Base-by-base conservation (phyloP, 2,113 vertebrate species). In the Corythaixoides concolor region DNA sequence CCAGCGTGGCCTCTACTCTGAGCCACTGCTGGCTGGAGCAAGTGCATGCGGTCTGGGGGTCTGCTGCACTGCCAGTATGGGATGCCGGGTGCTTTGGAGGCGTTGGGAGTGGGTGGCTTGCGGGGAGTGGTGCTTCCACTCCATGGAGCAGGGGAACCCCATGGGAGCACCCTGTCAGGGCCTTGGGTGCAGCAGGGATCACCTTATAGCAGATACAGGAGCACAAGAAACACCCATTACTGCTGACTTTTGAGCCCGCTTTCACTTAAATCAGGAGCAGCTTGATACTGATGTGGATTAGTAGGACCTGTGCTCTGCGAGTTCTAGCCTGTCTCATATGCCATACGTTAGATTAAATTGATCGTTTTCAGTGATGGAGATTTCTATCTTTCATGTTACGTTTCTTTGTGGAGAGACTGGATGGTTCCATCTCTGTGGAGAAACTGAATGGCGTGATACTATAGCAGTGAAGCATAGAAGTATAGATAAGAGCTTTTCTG, bases 31-130 rank as follows among this genome's bases (percentile, higher is more conserved):
- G 32, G 16, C 22, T 23, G 27, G 56, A 26, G 15, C 12, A 63
- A 27, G 55, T 32, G 67, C 50, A 30, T 0, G 0, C 1, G 4
- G 24, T 39, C 11, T 24, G n/a, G 18, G 58, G 18, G 11, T 11
- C n/a, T 70, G 53, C 53, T 45, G 50, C 15, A 5, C 20, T 2
- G 4, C 58, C 0, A 0, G 0, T 24, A 3, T 1, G 58, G 55
- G 58, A 50, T 66, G 22, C 4, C 0, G 5, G 23, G 13, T 75
- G 32, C 32, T 85, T 20, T 53, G 49, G 53, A 53, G 30, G 12
- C 7, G 8, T 18, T 14, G 16, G n/a, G 21, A 35, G 7, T 20
- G 10, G 15, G 39, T 2, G 14, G 24, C 17, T 4, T n/a, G 22
- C 2, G 18, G 13, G 4, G 7, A 56, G 6, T 12, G 53, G 4